Evolutionary conservation across 2,113 vertebrate species (phyloP), one percentile per base, ranked within the genome.

Genomic region (Lanius ludovicianus): DNA sequence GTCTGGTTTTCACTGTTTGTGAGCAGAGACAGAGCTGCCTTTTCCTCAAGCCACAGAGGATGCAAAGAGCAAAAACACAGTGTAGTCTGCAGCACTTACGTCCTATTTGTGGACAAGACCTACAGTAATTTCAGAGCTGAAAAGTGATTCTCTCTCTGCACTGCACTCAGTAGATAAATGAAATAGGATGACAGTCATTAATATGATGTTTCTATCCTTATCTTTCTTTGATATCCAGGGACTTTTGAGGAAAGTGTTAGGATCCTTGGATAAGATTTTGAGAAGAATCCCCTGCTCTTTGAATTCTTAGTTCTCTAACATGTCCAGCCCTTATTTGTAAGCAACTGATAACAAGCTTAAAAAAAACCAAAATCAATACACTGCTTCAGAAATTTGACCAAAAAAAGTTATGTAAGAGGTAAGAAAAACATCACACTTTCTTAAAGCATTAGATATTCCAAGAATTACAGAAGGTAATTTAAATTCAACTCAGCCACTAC

Each of bases 391-490:
- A 90, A 96, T 96, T 37, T 90, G 92, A 95, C 91, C 52, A 75
- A 94, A 97, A 95, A 96, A 91, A 96, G 88, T 97, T 97, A 97
- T 84, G 94, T 84, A 97, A 97, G 93, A 97, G 86, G 87, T 94
- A 96, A 91, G 95, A 95, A 93, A 94, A 96, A 93, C 94, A 97
- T 93, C 94, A 94, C 92, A 93, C 95, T 95, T 95, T 91, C 90
- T 90, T 60, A 91, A 73, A 96, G 90, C 95, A 94, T 90, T 89
- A 96, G 88, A 96, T 91, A 94, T 97, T 95, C 95, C 95, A 92
- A 95, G 78, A 91, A 93, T 94, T 97, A 92, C 94, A 97, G 95
- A 95, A 91, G 95, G 96, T 96, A 97, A 97, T 97, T 97, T 96
- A 97, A 97, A 97, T 96, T 97, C 96, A 96, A 91, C 95, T 96